Evolutionary conservation across 1,140 invertebrate species (phyloP).

Genomic region (Olivierus martensii): DNA sequence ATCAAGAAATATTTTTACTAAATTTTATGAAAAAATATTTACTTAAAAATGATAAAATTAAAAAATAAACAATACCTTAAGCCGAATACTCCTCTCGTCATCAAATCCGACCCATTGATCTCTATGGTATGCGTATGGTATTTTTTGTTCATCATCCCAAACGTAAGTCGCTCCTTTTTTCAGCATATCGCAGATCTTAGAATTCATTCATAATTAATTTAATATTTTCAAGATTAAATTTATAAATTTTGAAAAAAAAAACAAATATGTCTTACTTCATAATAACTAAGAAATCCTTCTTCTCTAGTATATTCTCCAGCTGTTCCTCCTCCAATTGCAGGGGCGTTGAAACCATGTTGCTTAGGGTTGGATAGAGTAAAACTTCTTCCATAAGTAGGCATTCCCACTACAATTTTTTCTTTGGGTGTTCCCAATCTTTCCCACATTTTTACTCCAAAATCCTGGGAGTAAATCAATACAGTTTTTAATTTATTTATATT

Average conservation of each 20-base stretch:
- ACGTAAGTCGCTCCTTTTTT: slow-evolving; percentile 12
- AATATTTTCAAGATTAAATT: too few species aligned
- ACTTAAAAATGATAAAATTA: neutral
- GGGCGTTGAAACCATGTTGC: slow-evolving; percentile 59
- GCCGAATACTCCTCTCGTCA: slow-evolving; percentile 25
- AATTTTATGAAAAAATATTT: neutral
- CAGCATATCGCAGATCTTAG: slow-evolving; percentile 12
- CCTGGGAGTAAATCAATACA: slow-evolving; percentile 32
- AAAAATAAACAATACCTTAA: neutral
- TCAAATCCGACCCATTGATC: slow-evolving; percentile 35
- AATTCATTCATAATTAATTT: neutral
- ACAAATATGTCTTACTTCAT: slow-evolving; percentile 42
- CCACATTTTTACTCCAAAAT: slow-evolving; percentile 69
- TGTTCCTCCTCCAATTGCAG: slow-evolving; percentile 74
- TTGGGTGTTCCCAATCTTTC: slow-evolving; percentile 63
- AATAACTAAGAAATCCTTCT: slow-evolving; percentile 83
- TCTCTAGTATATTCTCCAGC: slow-evolving; percentile 79
- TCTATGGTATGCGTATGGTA: slow-evolving; percentile 18
- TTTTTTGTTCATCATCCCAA: slow-evolving; percentile 15
- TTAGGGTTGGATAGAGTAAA: slow-evolving; percentile 70
- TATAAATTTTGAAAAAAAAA: neutral
- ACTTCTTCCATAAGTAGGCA: slow-evolving; percentile 84
- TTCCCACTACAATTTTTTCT: slow-evolving; percentile 75
- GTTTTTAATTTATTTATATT: too few species aligned
- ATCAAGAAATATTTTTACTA: slow-evolving; percentile 1